phyloP scores from a whole-genome alignment of 2,888 invertebrate species.

The Coelopa pilipes region DNA sequence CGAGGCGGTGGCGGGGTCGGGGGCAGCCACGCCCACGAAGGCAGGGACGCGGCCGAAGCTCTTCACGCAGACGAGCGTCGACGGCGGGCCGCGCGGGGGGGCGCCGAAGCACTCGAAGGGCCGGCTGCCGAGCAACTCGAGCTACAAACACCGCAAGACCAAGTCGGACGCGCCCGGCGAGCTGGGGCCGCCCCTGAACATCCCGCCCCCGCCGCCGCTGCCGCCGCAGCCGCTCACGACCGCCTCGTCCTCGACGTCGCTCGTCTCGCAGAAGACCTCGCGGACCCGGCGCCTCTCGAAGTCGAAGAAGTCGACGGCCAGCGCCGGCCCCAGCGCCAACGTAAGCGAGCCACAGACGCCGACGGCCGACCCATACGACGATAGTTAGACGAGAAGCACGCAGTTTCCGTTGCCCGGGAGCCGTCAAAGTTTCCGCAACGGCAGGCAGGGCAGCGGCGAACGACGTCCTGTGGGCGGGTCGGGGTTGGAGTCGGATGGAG shows the following conservation, averaged over 20 bases:
- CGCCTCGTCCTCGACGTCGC: slow-evolving; percentile 43
- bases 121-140: slow-evolving; percentile 38
- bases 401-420: too few relatives aligned
- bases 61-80: slow-evolving; percentile 9
- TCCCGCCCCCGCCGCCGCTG: slow-evolving; percentile 56
- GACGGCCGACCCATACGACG: too few relatives aligned
- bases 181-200: slow-evolving; percentile 45
- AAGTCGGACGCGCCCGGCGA: neutral
- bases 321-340: slow-evolving; percentile 13
- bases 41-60: neutral
- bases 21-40: neutral
- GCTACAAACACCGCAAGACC: slow-evolving; percentile 36
- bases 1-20: slow-evolving; percentile 10
- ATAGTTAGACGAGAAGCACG: too few relatives aligned
- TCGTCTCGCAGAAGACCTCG: slow-evolving; percentile 31
- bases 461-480: too few relatives aligned
- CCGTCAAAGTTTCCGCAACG: too few relatives aligned
- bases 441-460: too few relatives aligned
- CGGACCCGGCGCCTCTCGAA: slow-evolving; percentile 13
- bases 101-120: slow-evolving; percentile 28
- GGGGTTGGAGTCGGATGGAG: too few relatives aligned
- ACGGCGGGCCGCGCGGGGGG: neutral
- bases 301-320: slow-evolving; percentile 1
- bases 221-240: slow-evolving; percentile 49
- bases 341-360: neutral